Evolutionary conservation across 2,888 invertebrate genomes (phyloP).

Genomic region (Strigamia transsilvanica): DNA sequence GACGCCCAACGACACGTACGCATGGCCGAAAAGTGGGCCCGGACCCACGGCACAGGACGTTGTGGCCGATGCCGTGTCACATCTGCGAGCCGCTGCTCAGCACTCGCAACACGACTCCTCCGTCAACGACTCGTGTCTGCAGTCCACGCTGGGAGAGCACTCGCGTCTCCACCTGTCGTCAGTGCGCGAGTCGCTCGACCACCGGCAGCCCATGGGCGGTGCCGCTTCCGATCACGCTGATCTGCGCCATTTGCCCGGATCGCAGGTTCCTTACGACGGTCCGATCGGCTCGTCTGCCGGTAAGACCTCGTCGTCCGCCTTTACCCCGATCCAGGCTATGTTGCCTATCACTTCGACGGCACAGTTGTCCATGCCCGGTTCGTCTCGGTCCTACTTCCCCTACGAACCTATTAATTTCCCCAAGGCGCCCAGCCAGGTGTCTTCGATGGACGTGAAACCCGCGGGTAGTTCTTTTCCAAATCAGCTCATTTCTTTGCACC

Average conservation of each 20-base stretch:
- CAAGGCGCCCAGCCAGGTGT: slow-evolving; percentile 67
- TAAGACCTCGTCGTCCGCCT: slow-evolving; percentile 70
- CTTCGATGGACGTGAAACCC: slow-evolving; percentile 63
- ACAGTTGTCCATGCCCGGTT: slow-evolving; percentile 60
- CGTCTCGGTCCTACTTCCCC: slow-evolving; percentile 69
- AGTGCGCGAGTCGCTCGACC: slow-evolving; percentile 57
- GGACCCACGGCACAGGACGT: slow-evolving; percentile 26
- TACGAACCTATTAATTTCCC: slow-evolving; percentile 94
- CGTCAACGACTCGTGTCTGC: slow-evolving; percentile 55
- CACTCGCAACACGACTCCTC: slow-evolving; percentile 50
- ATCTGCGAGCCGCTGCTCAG: slow-evolving; percentile 51
- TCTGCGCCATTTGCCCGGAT: slow-evolving; percentile 58
- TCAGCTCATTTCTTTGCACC: slow-evolving; percentile 92
- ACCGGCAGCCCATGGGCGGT: slow-evolving; percentile 53
- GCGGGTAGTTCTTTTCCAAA: slow-evolving; percentile 79
- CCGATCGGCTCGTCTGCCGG: slow-evolving; percentile 53
- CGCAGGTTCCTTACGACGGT: slow-evolving; percentile 57
- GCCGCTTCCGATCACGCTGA: slow-evolving; percentile 57
- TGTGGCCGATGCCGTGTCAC: slow-evolving; percentile 34
- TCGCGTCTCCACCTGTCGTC: slow-evolving; percentile 55
- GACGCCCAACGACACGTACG: slow-evolving; percentile 63
- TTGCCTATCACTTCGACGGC: slow-evolving; percentile 59
- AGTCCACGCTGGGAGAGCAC: slow-evolving; percentile 54
- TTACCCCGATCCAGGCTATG: slow-evolving; percentile 82
- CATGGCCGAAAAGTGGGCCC: slow-evolving; percentile 73